Conservation (phyloP, 2,113 vertebrate species). For the Bombycilla garrulus region DNA sequence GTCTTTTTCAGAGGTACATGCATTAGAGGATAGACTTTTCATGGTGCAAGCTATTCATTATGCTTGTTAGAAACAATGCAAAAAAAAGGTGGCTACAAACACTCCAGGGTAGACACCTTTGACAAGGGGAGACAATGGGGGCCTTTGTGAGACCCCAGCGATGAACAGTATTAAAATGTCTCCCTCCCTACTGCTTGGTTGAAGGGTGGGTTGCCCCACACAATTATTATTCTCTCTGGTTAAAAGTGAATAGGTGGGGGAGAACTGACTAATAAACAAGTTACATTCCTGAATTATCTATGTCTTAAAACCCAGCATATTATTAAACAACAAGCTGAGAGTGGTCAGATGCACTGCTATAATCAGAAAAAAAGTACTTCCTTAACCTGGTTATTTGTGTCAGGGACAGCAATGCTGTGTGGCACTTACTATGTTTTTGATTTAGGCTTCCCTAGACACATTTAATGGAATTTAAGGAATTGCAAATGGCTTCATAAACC, state of each 20-base stretch:
- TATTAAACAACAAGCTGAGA: not conserved
- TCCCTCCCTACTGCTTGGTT: not conserved
- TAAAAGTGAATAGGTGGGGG: not conserved
- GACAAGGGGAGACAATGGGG: not conserved
- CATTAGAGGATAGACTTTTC: not conserved
- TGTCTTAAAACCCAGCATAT: not conserved
- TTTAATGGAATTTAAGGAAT: conserved; percentile 67
- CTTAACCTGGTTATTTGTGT: not conserved
- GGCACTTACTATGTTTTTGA: conserved; percentile 7
- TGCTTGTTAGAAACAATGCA: not conserved
- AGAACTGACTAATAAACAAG: not conserved
- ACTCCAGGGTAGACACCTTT: not conserved
- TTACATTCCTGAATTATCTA: not conserved
- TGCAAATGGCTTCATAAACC: conserved; percentile 67
- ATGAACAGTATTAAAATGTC: not conserved
- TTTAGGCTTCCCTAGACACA: conserved; percentile 26
- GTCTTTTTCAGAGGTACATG: not conserved
- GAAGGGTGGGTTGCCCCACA: not conserved
- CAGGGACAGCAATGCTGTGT: not conserved
- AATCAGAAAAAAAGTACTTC: not conserved
- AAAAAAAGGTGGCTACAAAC: not conserved
- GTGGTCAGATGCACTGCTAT: not conserved
- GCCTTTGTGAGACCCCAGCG: not conserved
- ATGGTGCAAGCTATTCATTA: not conserved
- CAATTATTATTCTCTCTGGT: not conserved